Percentiles rank a stretch among this genome's conserved stretches.
phyloP scores from a whole-genome alignment of 2,797 vertebrate genomes.

The Dromococcyx pavoninus region DNA sequence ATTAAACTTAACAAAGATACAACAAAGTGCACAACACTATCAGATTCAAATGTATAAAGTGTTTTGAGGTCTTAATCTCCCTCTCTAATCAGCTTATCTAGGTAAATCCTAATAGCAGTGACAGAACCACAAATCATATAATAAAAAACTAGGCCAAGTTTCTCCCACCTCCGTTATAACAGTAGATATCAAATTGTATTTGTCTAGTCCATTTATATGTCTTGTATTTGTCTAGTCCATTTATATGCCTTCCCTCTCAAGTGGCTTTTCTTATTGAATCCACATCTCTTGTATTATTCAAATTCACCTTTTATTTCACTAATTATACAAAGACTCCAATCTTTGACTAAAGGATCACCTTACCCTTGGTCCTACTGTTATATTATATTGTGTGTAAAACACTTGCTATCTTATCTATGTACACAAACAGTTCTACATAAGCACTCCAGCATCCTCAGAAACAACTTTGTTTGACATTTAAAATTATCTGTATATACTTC shows the following conservation, averaged over 20 bases:
- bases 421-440: neutral
- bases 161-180: neutral
- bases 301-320: neutral
- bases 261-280: neutral
- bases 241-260: neutral
- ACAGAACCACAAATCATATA: neutral
- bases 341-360: neutral
- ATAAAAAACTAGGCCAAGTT: neutral
- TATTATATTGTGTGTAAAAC: neutral
- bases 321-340: neutral
- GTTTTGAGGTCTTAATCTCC: neutral
- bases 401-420: fast-evolving
- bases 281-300: neutral
- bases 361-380: neutral
- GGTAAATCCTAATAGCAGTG: neutral
- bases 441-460: neutral
- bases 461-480: neutral
- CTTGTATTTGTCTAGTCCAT: neutral
- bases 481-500: neutral
- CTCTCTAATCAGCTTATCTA: neutral
- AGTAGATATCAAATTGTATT: neutral
- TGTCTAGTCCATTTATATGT: neutral
- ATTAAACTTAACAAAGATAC: neutral
- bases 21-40: neutral
- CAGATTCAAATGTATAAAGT: neutral